These are phyloP conservation scores for Hippocampus abdominalis DNA, from an alignment of 2,113 vertebrate species.

Conservation along the genomic window DNA sequence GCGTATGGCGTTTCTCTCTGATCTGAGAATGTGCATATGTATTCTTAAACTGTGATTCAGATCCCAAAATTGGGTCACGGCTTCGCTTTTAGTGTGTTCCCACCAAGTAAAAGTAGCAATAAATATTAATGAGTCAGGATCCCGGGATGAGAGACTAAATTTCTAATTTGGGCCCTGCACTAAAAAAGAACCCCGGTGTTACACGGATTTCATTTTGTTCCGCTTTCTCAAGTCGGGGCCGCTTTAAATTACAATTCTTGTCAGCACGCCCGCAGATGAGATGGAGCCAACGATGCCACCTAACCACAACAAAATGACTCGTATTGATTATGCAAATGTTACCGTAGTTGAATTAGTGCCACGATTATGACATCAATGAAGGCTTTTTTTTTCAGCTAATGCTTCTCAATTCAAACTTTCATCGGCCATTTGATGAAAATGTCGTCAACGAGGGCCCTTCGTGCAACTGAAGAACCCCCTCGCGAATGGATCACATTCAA, in stretches of 20 bases:
- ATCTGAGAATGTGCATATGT: constrained; percentile 18
- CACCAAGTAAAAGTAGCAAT: constrained; percentile 61
- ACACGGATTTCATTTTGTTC: constrained; percentile 49
- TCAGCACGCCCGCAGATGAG: constrained; percentile 29
- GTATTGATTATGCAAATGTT: constrained; percentile 15
- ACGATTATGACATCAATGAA: background rate
- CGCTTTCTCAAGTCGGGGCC: constrained; percentile 19
- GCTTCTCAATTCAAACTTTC: background rate
- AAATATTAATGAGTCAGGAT: constrained; percentile 63
- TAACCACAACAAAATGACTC: constrained; percentile 23
- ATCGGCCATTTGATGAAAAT: background rate
- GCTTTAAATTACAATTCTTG: constrained; percentile 42
- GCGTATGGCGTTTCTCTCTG: constrained; percentile 14
- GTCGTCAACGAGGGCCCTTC: constrained; percentile 2
- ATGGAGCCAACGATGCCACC: constrained; percentile 13
- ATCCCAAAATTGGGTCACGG: constrained; percentile 50
- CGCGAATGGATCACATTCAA: constrained; percentile 17
- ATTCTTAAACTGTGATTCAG: constrained; percentile 46
- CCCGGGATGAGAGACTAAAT: constrained; percentile 47
- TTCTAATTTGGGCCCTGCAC: constrained; percentile 54
- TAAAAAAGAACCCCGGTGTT: constrained; percentile 49
- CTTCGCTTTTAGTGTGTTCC: constrained; percentile 48
- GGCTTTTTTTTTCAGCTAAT: background rate
- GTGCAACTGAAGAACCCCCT: constrained; percentile 9
- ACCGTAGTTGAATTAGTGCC: background rate